A percentile compares a stretch with the other conserved stretches of the same genome.
Evolutionary conservation across 1,140 invertebrate genomes (phyloP).

Genomic region (Zaprionus vittiger): DNA sequence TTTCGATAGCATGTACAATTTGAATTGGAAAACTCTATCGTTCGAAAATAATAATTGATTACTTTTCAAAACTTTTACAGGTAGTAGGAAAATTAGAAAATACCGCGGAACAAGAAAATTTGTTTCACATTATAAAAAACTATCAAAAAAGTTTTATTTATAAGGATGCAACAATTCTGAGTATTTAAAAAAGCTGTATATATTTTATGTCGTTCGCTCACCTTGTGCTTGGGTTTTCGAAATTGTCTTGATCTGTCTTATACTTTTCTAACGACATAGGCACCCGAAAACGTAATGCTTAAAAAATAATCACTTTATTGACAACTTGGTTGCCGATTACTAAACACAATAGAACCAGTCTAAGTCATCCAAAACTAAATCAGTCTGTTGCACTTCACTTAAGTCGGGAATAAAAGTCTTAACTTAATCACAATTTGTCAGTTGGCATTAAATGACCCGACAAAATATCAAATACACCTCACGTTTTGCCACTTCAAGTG

Average conservation of each 20-base stretch:
- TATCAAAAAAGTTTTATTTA: background rate
- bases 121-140: too few species aligned
- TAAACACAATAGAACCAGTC: conserved; percentile 21
- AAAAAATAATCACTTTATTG: conserved; percentile 25
- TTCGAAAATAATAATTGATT: too few species aligned
- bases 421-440: conserved; percentile 72
- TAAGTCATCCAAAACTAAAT: conserved; percentile 38
- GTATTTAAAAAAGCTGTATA: background rate
- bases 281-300: conserved; percentile 9
- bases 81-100: too few species aligned
- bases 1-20: background rate
- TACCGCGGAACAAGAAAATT: too few species aligned
- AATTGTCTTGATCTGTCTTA: background rate
- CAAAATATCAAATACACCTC: conserved; percentile 28
- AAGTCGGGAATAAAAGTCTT: conserved; percentile 43
- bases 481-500: conserved; percentile 48
- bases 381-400: conserved; percentile 26
- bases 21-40: too few species aligned
- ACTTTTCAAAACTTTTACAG: too few species aligned
- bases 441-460: conserved; percentile 8
- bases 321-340: conserved; percentile 35
- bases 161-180: background rate
- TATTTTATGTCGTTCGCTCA: conserved; percentile 14
- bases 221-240: conserved; percentile 10
- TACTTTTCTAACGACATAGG: conserved; percentile 5